These are phyloP conservation scores for Tragelaphus imberbis DNA, from an alignment of 2,113 vertebrate species.

Conservation along the genomic window DNA sequence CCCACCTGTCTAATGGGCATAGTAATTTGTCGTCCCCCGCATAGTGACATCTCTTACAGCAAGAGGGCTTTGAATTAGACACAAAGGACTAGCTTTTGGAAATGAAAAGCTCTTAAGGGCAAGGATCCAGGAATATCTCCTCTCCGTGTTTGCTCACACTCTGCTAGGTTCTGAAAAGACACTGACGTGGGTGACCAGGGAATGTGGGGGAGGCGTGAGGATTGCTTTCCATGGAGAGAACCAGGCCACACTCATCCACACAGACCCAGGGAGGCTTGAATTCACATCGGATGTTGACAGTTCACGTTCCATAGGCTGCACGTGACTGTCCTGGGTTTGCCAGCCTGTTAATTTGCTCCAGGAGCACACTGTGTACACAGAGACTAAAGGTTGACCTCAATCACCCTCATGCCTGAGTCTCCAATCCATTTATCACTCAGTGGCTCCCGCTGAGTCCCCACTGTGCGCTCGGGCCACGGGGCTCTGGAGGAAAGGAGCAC, in stretches of 20 bases:
- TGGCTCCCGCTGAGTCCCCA: not conserved
- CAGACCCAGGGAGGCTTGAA: not conserved
- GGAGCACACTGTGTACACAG: not conserved
- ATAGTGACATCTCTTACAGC: not conserved
- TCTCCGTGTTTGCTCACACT: constrained; percentile 46
- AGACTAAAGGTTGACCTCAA: not conserved
- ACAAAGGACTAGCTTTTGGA: not conserved
- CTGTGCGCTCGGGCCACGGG: not conserved
- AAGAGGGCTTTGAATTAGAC: not conserved
- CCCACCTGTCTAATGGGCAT: not conserved
- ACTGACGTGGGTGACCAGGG: constrained; percentile 12
- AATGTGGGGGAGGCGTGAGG: constrained; percentile 33
- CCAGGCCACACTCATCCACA: constrained; percentile 2
- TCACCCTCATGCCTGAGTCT: not conserved
- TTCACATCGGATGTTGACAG: not conserved
- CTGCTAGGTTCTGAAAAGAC: constrained; percentile 52
- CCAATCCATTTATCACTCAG: not conserved
- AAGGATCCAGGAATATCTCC: constrained; percentile 54
- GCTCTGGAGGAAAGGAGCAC: not conserved
- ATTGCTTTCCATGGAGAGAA: constrained; percentile 27
- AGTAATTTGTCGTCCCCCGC: too few relatives aligned
- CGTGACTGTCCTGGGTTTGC: not conserved
- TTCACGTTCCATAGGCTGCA: not conserved
- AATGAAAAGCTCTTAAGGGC: constrained; percentile 36
- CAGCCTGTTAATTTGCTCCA: not conserved